A percentile compares a stretch with the other conserved stretches of the same genome.
phyloP scores from a whole-genome alignment of 1,140 invertebrate genomes.

The Formica exsecta region DNA sequence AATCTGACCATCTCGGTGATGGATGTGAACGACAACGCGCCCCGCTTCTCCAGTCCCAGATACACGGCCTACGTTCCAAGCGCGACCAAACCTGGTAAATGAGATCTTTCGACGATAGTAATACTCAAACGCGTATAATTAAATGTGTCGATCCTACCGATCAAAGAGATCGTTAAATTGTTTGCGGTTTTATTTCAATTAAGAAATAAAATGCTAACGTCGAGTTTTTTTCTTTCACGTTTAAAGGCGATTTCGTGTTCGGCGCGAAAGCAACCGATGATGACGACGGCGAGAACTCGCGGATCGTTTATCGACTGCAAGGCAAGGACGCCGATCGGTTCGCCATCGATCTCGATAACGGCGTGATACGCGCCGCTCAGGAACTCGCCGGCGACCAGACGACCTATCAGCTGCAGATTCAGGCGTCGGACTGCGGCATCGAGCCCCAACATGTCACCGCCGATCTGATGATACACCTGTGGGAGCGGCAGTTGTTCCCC shows the following conservation, averaged over 20 bases:
- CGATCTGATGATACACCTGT: conserved; percentile 90
- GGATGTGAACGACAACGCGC: conserved; percentile 96
- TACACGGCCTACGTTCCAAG: conserved; percentile 94
- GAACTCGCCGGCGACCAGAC: conserved; percentile 87
- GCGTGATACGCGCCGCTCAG: conserved; percentile 92
- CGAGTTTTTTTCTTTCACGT: conserved; percentile 9
- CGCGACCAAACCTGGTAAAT: conserved; percentile 89
- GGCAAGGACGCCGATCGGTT: conserved; percentile 93
- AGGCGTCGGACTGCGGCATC: conserved; percentile 90
- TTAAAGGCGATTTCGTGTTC: conserved; percentile 92
- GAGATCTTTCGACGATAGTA: background rate
- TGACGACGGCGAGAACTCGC: conserved; percentile 93
- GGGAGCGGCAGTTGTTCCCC: conserved; percentile 91
- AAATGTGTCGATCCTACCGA: conserved; percentile 15
- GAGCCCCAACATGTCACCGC: conserved; percentile 89
- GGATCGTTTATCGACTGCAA: conserved; percentile 92
- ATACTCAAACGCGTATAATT: background rate
- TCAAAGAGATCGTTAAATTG: background rate
- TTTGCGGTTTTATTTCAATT: background rate
- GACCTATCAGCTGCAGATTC: conserved; percentile 91
- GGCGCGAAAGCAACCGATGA: conserved; percentile 93
- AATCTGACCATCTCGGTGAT: conserved; percentile 93
- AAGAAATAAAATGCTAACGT: background rate
- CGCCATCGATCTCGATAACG: conserved; percentile 91
- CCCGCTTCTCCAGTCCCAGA: conserved; percentile 90